Base-by-base conservation (phyloP, 2,888 invertebrate species). In the Epiblema foenella region DNA sequence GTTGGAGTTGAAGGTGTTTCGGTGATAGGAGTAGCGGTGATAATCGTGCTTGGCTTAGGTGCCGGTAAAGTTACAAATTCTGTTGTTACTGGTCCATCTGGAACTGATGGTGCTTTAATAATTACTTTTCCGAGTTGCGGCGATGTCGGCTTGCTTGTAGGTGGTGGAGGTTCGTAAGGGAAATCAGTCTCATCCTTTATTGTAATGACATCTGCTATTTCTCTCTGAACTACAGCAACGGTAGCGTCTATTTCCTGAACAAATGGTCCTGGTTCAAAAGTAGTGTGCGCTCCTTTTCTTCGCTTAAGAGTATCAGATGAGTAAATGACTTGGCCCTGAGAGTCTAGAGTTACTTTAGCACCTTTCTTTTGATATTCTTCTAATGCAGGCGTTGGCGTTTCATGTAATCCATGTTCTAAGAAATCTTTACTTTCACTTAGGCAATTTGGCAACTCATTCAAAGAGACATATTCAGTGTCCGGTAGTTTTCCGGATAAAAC, bases 221-320 rank as follows among this genome's bases (percentile, higher is more conserved):
- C 91, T 59, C 90, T 83, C 79, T 90, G 88, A 68, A 93, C 88
- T 12, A 89, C 78, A 39, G 89, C 81, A 51, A 86, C 88, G 1
- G 91, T 91, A n/a, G 91, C 90, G 64, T 85, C 81, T 65, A 93
- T 86, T 80, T 95, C 95, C 89, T 96, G 97, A 29, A 97, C 97
- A 85, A 96, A 97, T 56, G 97, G 97, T 77, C 98, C 98, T 69
- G 98, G 98, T 91, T 97, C 97, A 82, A 98, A 98, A 42, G 97
- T 97, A 49, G 97, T 97, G 82, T 97, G 97, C 17, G 96, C 96
- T 73, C 96, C 96, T 93, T 97, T 97, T 75, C 96, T 94, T 79
- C 97, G 94, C 83, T 95, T 96, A 75, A 98, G 90, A 83, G 97
- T 98, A 80, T 98, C 98, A 20, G 98, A 98, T 75, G 96, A 97